phyloP scores from a whole-genome alignment of 2,888 invertebrate genomes.

The Dynastes hyllus region DNA sequence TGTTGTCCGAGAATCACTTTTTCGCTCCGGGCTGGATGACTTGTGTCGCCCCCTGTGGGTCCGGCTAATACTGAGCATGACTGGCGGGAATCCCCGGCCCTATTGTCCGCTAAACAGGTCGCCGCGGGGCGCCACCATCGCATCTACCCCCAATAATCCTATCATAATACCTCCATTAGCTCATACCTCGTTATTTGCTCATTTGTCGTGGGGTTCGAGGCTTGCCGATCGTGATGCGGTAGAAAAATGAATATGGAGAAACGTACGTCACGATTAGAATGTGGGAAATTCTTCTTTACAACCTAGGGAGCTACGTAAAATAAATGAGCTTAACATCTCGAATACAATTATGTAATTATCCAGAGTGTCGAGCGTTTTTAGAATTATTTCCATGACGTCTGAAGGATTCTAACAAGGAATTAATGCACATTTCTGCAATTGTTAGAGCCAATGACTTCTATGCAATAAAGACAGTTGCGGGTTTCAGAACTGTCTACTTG shows the following conservation, averaged over 20 bases:
- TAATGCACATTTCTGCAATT: too few species aligned
- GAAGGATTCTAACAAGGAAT: too few species aligned
- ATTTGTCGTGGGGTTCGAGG: conserved; percentile 55
- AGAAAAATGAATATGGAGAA: conserved; percentile 8
- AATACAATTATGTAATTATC: too few species aligned
- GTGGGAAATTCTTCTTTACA: conserved; percentile 42
- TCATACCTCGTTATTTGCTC: conserved; percentile 61
- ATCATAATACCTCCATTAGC: conserved; percentile 64
- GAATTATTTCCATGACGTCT: too few species aligned
- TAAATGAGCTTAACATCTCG: too few species aligned
- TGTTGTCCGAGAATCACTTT: neutral
- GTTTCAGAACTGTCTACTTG: too few species aligned
- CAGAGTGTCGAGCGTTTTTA: too few species aligned
- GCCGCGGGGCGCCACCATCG: conserved; percentile 65
- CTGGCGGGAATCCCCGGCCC: conserved; percentile 67
- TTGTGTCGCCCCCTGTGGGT: conserved; percentile 67
- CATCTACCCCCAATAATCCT: conserved; percentile 61
- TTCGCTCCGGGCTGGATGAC: conserved; percentile 61
- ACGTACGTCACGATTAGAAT: conserved; percentile 26
- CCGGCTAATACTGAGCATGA: conserved; percentile 69
- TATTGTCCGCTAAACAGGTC: conserved; percentile 69
- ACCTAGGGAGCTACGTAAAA: too few species aligned
- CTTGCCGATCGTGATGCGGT: conserved; percentile 46
- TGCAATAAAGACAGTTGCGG: too few species aligned
- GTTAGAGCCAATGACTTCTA: too few species aligned